These are phyloP conservation scores for Kryptolebias marmoratus DNA, from an alignment of 2,113 vertebrate genomes.

Conservation along the genomic window DNA sequence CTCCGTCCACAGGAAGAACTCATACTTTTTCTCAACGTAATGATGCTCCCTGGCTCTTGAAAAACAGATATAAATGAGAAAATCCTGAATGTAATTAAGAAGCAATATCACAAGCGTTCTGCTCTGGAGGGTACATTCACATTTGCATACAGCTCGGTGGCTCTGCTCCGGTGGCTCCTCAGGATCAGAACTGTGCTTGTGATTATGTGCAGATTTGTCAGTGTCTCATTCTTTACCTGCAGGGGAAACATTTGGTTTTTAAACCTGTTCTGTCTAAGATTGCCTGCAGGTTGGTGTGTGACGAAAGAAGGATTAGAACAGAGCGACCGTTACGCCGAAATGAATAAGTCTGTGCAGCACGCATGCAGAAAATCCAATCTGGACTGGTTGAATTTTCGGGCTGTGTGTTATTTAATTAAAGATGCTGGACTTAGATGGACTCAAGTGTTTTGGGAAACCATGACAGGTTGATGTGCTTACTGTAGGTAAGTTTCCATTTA, in stretches of 20 bases:
- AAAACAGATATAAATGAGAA: conserved; percentile 27
- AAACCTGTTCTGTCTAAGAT: conserved; percentile 22
- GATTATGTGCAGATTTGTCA: conserved; percentile 30
- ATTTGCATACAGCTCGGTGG: conserved; percentile 15
- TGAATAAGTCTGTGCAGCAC: neutral
- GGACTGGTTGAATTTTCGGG: no score
- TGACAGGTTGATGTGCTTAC: no score
- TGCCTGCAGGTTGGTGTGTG: conserved; percentile 27
- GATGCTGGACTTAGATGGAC: no score
- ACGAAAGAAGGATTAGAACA: conserved; percentile 33
- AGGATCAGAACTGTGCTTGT: conserved; percentile 13
- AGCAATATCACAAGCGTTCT: conserved; percentile 19
- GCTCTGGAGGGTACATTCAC: conserved; percentile 6
- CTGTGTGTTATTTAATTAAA: no score
- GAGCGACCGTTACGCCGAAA: conserved; percentile 6
- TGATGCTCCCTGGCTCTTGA: conserved; percentile 12
- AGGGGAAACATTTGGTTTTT: conserved; percentile 21
- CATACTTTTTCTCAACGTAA: conserved; percentile 26
- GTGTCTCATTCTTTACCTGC: conserved; percentile 33
- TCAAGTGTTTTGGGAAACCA: neutral
- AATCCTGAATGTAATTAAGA: conserved; percentile 19
- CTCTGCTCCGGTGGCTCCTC: neutral
- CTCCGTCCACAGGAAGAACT: conserved; percentile 11
- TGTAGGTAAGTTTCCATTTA: no score
- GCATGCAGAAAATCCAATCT: neutral